Conservation (phyloP, 2,888 invertebrate genomes). For the Glomeris marginata region DNA sequence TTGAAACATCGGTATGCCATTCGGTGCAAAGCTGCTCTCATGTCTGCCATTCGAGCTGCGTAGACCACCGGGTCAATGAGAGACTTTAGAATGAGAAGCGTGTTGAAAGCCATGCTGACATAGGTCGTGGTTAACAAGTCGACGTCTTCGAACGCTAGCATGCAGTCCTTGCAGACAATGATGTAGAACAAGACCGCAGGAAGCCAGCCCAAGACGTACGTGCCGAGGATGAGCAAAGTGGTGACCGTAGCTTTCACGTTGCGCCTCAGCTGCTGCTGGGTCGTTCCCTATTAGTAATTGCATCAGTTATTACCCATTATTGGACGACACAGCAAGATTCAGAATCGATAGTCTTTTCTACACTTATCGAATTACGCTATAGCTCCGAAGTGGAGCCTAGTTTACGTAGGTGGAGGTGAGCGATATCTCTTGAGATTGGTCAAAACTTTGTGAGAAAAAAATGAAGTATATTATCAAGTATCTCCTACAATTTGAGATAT, state of each 20-base stretch:
- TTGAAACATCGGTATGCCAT: conserved; percentile 12
- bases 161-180: conserved; percentile 40
- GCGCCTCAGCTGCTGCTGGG: conserved; percentile 21
- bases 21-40: conserved; percentile 30
- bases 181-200: conserved; percentile 42
- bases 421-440: no score
- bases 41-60: conserved; percentile 48
- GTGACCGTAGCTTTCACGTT: conserved; percentile 42
- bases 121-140: conserved; percentile 9
- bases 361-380: no score
- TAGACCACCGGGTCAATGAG: conserved; percentile 49
- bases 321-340: no score
- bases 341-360: no score
- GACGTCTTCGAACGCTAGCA: conserved; percentile 21
- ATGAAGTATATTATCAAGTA: no score
- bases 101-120: conserved; percentile 31
- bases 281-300: no score
- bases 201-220: conserved; percentile 43
- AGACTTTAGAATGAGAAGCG: conserved; percentile 44
- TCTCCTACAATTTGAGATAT: no score
- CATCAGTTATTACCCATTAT: no score
- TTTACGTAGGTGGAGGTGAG: no score
- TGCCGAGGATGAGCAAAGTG: conserved; percentile 45
- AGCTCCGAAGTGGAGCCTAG: no score
- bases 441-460: no score